Conservation (phyloP, 2,797 vertebrate genomes). For the Falco naumanni region DNA sequence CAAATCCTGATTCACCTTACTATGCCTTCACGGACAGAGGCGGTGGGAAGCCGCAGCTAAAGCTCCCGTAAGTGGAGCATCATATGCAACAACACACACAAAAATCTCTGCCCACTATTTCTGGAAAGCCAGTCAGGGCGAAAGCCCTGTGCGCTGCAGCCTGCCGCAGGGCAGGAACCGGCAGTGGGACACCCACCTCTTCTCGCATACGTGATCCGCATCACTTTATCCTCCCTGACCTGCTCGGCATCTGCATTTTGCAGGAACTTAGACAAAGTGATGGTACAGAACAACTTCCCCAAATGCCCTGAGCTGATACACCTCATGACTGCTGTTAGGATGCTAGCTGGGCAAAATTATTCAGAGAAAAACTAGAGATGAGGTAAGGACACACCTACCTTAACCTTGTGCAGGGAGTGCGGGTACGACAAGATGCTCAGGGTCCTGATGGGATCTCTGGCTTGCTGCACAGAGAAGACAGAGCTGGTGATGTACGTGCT, state of each 20-base stretch:
- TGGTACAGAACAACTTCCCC: neutral
- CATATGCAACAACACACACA: neutral
- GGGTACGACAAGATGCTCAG: slow-evolving; percentile 70
- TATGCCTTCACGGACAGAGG: rapidly evolving
- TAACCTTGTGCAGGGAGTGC: slow-evolving; percentile 34
- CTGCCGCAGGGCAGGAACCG: neutral
- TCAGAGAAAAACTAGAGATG: neutral
- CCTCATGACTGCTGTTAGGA: no score
- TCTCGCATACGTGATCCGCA: neutral
- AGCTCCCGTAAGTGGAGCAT: neutral
- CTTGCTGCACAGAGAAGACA: slow-evolving; percentile 51
- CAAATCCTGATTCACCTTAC: neutral
- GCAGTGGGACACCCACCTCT: neutral
- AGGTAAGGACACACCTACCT: slow-evolving; percentile 46
- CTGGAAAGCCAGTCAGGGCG: neutral
- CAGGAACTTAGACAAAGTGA: neutral
- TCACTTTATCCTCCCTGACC: neutral
- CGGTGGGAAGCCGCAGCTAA: neutral
- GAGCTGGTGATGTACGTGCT: neutral
- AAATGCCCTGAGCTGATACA: neutral
- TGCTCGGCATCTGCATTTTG: neutral
- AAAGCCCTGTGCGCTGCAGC: neutral
- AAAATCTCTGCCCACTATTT: neutral
- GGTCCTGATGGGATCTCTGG: slow-evolving; percentile 66
- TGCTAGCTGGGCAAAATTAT: neutral